Evolutionary conservation across 1,140 invertebrate species (phyloP).

Genomic region (Papilio polytes): DNA sequence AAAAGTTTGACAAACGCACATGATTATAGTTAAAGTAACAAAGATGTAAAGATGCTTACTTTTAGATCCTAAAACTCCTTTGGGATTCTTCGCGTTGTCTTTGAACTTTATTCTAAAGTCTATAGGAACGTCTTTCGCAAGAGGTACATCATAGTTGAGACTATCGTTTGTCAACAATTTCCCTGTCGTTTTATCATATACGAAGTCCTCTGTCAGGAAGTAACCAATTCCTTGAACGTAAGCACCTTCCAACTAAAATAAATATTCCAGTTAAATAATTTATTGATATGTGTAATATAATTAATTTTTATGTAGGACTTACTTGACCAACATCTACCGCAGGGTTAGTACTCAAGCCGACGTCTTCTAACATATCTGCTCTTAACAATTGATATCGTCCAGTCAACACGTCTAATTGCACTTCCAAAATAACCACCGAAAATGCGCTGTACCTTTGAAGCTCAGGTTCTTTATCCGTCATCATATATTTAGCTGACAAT

Average conservation of each 20-base stretch:
- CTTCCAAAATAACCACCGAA: constrained; percentile 86
- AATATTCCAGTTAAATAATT: constrained; percentile 21
- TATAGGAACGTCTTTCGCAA: constrained; percentile 92
- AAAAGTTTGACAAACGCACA: not conserved
- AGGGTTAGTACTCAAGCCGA: constrained; percentile 88
- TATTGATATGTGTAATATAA: not conserved
- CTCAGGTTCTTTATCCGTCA: constrained; percentile 74
- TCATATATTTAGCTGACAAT: constrained; percentile 86
- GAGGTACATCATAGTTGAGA: constrained; percentile 93
- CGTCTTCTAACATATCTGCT: constrained; percentile 90
- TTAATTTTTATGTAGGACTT: constrained; percentile 37
- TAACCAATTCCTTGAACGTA: constrained; percentile 94
- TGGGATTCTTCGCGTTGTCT: constrained; percentile 88
- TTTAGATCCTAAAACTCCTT: constrained; percentile 92
- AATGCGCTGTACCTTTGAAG: constrained; percentile 85
- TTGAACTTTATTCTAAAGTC: constrained; percentile 91
- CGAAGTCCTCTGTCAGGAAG: constrained; percentile 89
- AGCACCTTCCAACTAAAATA: constrained; percentile 87
- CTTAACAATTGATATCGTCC: constrained; percentile 87
- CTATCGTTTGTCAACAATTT: constrained; percentile 89
- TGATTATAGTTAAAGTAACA: not conserved
- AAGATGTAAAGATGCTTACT: constrained; percentile 79
- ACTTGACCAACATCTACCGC: constrained; percentile 92
- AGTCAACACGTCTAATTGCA: constrained; percentile 89
- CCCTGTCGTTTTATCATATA: constrained; percentile 87